phyloP scores from a whole-genome alignment of 35 echinoderm and acorn worm species.

The Acanthaster planci region DNA sequence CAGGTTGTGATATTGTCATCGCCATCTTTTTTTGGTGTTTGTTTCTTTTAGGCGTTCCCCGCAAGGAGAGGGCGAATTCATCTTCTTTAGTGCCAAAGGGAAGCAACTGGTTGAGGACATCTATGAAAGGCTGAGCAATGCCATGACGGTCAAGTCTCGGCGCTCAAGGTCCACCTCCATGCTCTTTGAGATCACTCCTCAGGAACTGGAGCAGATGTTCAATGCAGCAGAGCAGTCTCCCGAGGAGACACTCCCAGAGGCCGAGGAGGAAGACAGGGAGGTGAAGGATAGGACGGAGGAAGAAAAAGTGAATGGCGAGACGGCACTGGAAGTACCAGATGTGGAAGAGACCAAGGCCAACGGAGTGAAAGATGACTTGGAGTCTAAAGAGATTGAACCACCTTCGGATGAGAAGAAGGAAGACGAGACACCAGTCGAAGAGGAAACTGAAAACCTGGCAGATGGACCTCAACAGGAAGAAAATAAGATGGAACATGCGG shows the following conservation, averaged over 20 bases:
- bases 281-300: neutral
- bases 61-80: constrained; percentile 68
- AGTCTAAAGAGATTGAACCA: constrained; percentile 24
- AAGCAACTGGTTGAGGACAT: constrained; percentile 72
- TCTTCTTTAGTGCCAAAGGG: constrained; percentile 61
- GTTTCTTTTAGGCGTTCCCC: constrained; percentile 72
- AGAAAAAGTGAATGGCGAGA: constrained; percentile 14
- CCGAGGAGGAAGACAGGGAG: constrained; percentile 17
- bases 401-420: constrained; percentile 9
- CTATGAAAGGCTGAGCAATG: constrained; percentile 60
- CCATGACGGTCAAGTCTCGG: constrained; percentile 67
- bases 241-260: constrained; percentile 21
- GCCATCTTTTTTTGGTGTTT: no score
- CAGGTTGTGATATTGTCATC: no score
- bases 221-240: constrained; percentile 55
- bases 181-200: constrained; percentile 86
- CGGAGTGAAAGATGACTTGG: neutral
- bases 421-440: neutral
- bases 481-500: neutral
- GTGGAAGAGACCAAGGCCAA: neutral
- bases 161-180: constrained; percentile 73
- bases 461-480: neutral
- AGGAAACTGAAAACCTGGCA: neutral
- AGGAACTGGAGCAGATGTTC: constrained; percentile 74
- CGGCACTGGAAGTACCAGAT: constrained; percentile 38